Evolutionary conservation across 1,140 invertebrate species (phyloP), one percentile per base, ranked within the genome.

Genomic region (Drosophila bifasciata): DNA sequence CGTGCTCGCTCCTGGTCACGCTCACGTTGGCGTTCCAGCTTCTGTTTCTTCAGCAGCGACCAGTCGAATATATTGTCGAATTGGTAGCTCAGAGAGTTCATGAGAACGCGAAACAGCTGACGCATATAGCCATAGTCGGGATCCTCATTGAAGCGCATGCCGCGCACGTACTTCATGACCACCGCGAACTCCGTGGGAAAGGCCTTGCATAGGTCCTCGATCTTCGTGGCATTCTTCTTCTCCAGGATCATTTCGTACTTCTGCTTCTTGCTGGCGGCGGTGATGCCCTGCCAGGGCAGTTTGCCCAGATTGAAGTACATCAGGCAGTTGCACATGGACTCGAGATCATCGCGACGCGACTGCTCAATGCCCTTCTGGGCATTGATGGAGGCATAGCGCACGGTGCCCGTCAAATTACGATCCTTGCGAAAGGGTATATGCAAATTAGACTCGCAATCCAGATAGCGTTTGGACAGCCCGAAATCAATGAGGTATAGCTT

Each of bases 11-110:
- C 64, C 41, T 56, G 45, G 0, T 74, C 55, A 1, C 51, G 53
- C 9, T 60, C 63, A 11, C 79, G 70, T 19, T 51, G 60, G 5
- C 63, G 79, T 1, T 81, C 70, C 21, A 62, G 62, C 28, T 70
- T 63, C 23, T 52, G 60, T n/a, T 46, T 39, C 13, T 61, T 50
- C 81, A 99, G 93, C 95, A 98, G 96, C 83, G 98, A 99, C 99
- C 99, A 99, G 91, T 99, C 99, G 93, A 99, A 99, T 6, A 98
- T 96, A 92, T 99, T 99, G 93, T 99, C 99, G 89, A 99, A 99
- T 45, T 98, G 98, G 92, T 99, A 98, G 52, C 98, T 98, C 84
- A 99, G 95, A 66, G 97, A 95, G 89, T 98, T 96, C 92, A 99
- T 99, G 23, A 99, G 93, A 63, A 97, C 97, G 45, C 98, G 95